phyloP scores from a whole-genome alignment of 1,140 invertebrate species.

The Fopius arisanus region DNA sequence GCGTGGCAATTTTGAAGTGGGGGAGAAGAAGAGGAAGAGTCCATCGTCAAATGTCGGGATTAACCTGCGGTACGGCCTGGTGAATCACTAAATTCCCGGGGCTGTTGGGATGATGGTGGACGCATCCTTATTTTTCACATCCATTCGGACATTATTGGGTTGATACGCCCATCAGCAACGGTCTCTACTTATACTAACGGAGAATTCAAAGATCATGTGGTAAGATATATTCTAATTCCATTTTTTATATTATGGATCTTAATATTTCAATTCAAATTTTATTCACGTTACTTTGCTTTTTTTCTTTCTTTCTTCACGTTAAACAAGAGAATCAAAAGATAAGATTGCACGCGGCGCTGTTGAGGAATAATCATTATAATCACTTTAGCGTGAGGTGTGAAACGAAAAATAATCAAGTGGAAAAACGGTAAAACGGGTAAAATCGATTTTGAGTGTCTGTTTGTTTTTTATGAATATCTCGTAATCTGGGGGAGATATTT shows the following conservation, averaged over 20 bases:
- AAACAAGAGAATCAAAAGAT: too few relatives aligned
- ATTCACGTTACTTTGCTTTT: constrained; percentile 26
- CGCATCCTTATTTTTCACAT: constrained; percentile 49
- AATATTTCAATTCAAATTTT: background rate
- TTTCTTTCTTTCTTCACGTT: constrained; percentile 3
- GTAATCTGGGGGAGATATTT: too few relatives aligned
- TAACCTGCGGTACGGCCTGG: background rate
- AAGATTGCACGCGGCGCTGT: too few relatives aligned
- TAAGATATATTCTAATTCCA: constrained; percentile 51
- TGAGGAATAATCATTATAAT: too few relatives aligned
- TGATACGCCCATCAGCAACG: constrained; percentile 58
- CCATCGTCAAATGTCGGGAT: background rate
- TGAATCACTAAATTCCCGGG: constrained; percentile 55
- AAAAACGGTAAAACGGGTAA: background rate
- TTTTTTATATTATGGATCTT: constrained; percentile 29
- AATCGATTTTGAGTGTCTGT: too few relatives aligned
- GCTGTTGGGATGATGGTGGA: constrained; percentile 58
- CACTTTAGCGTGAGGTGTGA: too few relatives aligned
- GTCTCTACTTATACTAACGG: constrained; percentile 67
- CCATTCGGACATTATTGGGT: constrained; percentile 63
- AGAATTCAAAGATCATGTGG: constrained; percentile 64
- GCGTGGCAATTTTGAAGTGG: background rate
- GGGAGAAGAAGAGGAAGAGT: background rate
- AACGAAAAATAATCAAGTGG: too few relatives aligned
- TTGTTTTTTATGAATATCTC: too few relatives aligned